A percentile compares a stretch with the other conserved stretches of the same genome.
These are phyloP conservation scores for Capitulum mitella DNA, from an alignment of 2,888 invertebrate species.

Conservation along the genomic window DNA sequence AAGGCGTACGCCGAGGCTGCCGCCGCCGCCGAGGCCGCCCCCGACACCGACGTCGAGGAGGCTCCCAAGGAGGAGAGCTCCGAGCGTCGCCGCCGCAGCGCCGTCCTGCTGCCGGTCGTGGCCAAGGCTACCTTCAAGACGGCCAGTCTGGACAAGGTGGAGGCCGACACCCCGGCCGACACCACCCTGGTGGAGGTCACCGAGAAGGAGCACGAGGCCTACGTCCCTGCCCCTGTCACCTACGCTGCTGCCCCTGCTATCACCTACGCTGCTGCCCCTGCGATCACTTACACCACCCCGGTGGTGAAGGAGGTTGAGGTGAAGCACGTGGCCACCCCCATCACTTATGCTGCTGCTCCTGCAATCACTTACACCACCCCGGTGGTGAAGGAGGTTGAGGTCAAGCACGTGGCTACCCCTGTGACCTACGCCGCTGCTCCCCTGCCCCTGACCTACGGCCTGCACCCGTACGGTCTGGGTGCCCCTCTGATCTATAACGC, in stretches of 20 bases:
- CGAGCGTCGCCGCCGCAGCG: slow-evolving; percentile 16
- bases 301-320: background rate
- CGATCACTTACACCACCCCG: background rate
- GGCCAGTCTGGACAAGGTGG: slow-evolving; percentile 37
- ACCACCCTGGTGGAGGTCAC: slow-evolving; percentile 30
- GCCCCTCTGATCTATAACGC: background rate
- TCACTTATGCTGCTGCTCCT: no score
- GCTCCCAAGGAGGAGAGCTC: slow-evolving; percentile 26
- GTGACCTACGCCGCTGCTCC: background rate
- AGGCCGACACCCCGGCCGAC: slow-evolving; percentile 32
- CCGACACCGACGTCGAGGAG: slow-evolving; percentile 31
- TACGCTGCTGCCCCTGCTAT: background rate
- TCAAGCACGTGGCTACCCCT: background rate
- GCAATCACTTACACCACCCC: no score
- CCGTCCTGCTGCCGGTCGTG: slow-evolving; percentile 7
- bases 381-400: background rate
- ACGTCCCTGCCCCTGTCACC: slow-evolving; percentile 17
- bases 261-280: background rate
- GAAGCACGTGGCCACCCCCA: background rate
- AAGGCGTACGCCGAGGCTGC: slow-evolving; percentile 25
- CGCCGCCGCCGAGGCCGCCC: slow-evolving; percentile 40
- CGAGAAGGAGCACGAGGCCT: slow-evolving; percentile 30
- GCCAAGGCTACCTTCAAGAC: slow-evolving; percentile 36
- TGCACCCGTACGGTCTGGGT: background rate
- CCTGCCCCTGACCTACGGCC: background rate